Evolutionary conservation across 2,888 invertebrate genomes (phyloP).

Genomic region (Drosophila helvetica): DNA sequence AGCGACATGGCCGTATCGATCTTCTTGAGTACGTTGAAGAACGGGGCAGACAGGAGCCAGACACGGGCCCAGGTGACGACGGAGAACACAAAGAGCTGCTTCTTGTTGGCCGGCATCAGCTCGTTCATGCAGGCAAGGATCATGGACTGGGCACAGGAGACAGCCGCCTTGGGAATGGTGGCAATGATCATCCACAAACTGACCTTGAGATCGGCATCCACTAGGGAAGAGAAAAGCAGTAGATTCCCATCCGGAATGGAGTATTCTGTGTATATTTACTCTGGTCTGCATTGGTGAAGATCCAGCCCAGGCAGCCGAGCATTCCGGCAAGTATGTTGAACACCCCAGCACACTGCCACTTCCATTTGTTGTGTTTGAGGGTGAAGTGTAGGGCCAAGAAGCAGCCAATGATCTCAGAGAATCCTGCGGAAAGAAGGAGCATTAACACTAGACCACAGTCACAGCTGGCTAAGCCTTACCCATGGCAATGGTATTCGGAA

Average conservation of each 20-base stretch:
- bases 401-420: conserved; percentile 84
- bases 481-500: conserved; percentile 83
- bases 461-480: conserved; percentile 67
- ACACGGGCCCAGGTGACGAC: conserved; percentile 83
- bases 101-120: conserved; percentile 82
- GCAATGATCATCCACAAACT: conserved; percentile 83
- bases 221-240: conserved; percentile 45
- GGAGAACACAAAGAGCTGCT: conserved; percentile 82
- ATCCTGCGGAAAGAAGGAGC: conserved; percentile 62
- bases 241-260: neutral
- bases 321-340: conserved; percentile 83
- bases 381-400: conserved; percentile 83
- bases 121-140: conserved; percentile 83
- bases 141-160: conserved; percentile 84
- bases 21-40: conserved; percentile 82
- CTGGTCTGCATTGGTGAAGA: conserved; percentile 73
- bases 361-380: conserved; percentile 81
- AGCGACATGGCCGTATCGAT: conserved; percentile 82
- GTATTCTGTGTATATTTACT: conserved; percentile 67
- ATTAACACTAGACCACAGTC: neutral
- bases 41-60: conserved; percentile 83
- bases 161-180: conserved; percentile 83
- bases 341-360: conserved; percentile 83
- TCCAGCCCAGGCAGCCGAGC: conserved; percentile 83
- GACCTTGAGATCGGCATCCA: conserved; percentile 79